A percentile compares a stretch with the other conserved stretches of the same genome.
These are phyloP conservation scores for Pteruthius melanotis DNA, from an alignment of 2,113 vertebrate species.

Conservation along the genomic window DNA sequence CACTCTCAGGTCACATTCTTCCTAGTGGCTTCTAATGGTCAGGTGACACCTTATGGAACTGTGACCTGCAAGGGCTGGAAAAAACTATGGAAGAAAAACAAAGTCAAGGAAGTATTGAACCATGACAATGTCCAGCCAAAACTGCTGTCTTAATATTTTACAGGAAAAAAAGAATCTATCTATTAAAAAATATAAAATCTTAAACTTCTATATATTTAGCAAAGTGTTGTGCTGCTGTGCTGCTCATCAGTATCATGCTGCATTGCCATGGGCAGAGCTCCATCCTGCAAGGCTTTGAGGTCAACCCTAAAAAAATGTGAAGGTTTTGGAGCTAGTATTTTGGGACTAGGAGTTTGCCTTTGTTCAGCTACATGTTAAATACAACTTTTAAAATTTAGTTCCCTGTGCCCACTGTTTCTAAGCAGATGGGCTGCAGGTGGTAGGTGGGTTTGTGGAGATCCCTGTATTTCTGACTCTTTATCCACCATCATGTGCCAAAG, in stretches of 20 bases:
- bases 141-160: background rate
- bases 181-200: background rate
- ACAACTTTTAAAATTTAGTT: background rate
- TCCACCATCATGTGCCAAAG: background rate
- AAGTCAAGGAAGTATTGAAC: background rate
- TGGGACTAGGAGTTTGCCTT: background rate
- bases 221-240: background rate
- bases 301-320: background rate
- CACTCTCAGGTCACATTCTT: background rate
- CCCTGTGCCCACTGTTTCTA: background rate
- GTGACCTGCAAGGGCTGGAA: background rate
- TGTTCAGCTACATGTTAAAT: background rate
- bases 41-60: background rate
- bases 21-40: background rate
- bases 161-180: background rate
- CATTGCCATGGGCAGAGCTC: background rate
- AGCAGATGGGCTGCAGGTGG: slow-evolving; percentile 23
- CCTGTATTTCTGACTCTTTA: background rate
- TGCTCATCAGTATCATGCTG: background rate
- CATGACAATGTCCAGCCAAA: background rate
- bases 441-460: background rate
- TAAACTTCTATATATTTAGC: background rate
- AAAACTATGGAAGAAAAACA: background rate
- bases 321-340: background rate
- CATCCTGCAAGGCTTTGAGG: background rate